phyloP scores from a whole-genome alignment of 2,797 vertebrate genomes.

The Micrastur ruficollis region DNA sequence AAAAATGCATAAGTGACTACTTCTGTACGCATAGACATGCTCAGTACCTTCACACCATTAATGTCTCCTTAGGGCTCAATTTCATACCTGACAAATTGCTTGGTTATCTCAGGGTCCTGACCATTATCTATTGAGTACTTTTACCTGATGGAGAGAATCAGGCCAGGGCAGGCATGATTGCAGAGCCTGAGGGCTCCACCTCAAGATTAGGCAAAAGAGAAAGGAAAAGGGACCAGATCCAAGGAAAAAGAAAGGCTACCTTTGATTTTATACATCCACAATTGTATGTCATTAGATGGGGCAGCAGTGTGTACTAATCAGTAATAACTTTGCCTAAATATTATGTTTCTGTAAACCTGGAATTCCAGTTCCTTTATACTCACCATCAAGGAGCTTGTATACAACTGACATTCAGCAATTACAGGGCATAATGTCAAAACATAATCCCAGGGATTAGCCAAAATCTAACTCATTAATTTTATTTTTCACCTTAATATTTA shows the following conservation, averaged over 20 bases:
- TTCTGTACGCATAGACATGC: background rate
- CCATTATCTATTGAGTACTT: background rate
- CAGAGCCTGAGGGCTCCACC: background rate
- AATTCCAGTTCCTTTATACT: background rate
- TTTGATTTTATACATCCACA: background rate
- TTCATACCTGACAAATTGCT: background rate
- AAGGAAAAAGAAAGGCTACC: background rate
- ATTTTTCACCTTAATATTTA: background rate
- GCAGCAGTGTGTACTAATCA: background rate
- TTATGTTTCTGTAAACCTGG: background rate
- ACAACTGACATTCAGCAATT: background rate
- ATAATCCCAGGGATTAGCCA: background rate
- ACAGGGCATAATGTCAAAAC: background rate
- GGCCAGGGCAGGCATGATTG: rapidly evolving
- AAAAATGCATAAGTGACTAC: background rate
- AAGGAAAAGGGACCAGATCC: background rate
- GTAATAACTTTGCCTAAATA: background rate
- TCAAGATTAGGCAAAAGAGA: background rate
- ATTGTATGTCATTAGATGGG: background rate
- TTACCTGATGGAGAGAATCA: background rate
- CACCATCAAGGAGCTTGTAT: background rate
- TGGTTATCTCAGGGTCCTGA: background rate
- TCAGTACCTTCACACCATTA: background rate
- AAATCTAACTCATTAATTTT: background rate
- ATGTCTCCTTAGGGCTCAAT: background rate